Evolutionary conservation across 2,113 vertebrate genomes (phyloP).

Genomic region (Crotalus helleri): DNA sequence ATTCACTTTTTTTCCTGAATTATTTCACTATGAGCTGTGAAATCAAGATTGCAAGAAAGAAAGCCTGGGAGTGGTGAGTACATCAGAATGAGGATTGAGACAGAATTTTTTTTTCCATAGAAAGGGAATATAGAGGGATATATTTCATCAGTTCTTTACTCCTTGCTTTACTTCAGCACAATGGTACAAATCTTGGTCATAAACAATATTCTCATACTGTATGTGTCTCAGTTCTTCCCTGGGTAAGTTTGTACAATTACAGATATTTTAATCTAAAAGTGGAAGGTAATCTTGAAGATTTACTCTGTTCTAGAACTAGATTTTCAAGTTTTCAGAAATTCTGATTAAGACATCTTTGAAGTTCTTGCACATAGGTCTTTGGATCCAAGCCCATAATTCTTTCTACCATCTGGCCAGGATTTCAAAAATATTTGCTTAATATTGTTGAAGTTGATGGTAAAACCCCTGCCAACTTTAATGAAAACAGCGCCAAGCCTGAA

Average conservation of each 20-base stretch:
- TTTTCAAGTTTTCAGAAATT: background rate
- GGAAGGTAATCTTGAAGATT: background rate
- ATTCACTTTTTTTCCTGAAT: background rate
- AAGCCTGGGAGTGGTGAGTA: background rate
- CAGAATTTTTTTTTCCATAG: background rate
- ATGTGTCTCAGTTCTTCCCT: background rate
- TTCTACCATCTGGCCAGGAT: constrained; percentile 13
- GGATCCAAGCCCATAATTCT: constrained; percentile 14
- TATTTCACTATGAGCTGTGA: background rate
- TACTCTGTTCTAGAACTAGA: background rate
- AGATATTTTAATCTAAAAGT: background rate
- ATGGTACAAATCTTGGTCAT: background rate
- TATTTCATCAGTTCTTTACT: background rate
- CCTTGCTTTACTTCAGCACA: background rate
- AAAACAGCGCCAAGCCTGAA: constrained; percentile 43
- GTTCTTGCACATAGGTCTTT: background rate
- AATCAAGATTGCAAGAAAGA: background rate
- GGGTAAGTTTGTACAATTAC: background rate
- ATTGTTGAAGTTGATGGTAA: constrained; percentile 35
- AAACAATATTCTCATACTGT: background rate
- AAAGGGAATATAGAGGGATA: background rate
- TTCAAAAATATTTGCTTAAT: constrained; percentile 25
- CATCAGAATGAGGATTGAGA: background rate
- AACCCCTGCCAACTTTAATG: constrained; percentile 49
- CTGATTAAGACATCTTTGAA: background rate